Conservation (phyloP, 1,140 invertebrate species). For the Caerostris darwini region DNA sequence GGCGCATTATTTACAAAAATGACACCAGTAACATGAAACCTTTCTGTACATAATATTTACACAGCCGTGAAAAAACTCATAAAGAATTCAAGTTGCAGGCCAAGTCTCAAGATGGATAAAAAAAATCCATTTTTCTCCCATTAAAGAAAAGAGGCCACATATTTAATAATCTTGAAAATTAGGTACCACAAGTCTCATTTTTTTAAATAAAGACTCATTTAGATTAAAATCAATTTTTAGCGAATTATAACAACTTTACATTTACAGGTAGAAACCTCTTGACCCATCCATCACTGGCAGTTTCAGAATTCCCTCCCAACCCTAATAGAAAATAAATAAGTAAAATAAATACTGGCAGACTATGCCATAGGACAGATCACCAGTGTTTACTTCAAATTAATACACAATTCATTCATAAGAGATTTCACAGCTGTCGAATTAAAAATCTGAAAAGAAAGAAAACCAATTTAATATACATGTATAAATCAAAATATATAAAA, state of each 20-base stretch:
- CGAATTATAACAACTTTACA: background rate
- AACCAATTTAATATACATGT: too few relatives aligned
- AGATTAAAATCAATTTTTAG: conserved; percentile 17
- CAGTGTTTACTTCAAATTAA: conserved; percentile 6
- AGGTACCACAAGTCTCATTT: background rate
- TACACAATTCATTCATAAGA: conserved; percentile 55
- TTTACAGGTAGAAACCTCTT: conserved; percentile 28
- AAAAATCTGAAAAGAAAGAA: conserved; percentile 69
- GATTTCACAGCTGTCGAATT: conserved; percentile 73
- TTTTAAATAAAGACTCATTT: background rate
- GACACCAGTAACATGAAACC: conserved; percentile 71
- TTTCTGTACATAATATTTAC: conserved; percentile 76
- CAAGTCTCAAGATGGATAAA: conserved; percentile 21
- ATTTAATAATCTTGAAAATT: background rate
- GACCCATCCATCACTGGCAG: background rate
- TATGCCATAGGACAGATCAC: conserved; percentile 58
- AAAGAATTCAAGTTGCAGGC: background rate
- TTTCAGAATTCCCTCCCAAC: background rate
- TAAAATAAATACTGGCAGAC: conserved; percentile 76
- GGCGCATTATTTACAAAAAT: conserved; percentile 76
- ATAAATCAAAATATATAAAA: too few relatives aligned
- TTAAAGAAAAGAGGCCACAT: background rate
- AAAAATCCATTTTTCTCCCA: background rate
- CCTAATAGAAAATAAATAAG: conserved; percentile 59
- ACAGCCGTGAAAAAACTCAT: conserved; percentile 70